Conservation (phyloP, 2,113 vertebrate species). For the Carassius gibelio region DNA sequence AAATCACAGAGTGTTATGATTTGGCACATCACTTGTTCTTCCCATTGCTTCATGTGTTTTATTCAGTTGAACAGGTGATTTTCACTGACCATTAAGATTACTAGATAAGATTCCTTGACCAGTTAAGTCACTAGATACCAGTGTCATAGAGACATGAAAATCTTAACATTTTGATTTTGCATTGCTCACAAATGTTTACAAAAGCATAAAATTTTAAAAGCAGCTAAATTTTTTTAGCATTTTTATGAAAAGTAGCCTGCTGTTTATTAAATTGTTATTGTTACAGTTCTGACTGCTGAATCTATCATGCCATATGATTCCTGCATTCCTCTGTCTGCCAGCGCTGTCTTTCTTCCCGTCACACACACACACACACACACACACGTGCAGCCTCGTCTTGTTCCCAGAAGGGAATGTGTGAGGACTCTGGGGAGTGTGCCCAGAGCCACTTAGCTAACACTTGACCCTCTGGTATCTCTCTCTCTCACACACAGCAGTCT, state of each 20-base stretch:
- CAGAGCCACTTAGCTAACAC: constrained; percentile 19
- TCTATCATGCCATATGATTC: constrained; percentile 16
- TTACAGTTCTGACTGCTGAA: neutral
- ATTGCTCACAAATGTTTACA: neutral
- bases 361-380: no score
- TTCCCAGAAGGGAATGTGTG: constrained; percentile 31
- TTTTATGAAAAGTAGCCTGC: neutral
- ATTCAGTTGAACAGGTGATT: no score
- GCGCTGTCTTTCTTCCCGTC: neutral
- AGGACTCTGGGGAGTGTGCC: constrained; percentile 30
- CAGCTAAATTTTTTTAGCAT: neutral
- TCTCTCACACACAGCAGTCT: constrained; percentile 16
- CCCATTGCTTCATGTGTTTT: neutral
- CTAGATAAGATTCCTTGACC: no score
- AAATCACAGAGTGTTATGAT: neutral
- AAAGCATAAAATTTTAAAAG: neutral
- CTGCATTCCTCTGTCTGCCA: constrained; percentile 2
- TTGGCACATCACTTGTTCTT: neutral
- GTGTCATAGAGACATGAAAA: neutral
- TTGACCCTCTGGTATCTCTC: constrained; percentile 63
- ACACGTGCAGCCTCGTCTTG: neutral
- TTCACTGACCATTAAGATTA: no score
- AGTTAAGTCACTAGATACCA: neutral
- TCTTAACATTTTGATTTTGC: neutral
- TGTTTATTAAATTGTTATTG: neutral